Conservation (phyloP, 2,888 invertebrate species). For the Aphodius sticticus region DNA sequence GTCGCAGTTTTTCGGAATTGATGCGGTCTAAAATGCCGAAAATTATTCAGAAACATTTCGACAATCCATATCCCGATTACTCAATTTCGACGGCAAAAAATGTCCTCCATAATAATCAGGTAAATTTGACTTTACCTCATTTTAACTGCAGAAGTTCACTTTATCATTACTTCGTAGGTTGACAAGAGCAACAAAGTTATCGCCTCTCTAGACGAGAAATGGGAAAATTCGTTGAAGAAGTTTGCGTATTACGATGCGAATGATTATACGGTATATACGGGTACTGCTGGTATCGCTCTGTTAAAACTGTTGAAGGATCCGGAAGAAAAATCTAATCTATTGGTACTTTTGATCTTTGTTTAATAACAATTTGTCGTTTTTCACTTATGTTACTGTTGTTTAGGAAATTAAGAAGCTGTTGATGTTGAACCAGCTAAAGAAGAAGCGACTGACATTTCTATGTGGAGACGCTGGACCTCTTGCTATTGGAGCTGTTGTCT, state of each 20-base stretch:
- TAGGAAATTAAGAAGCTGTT: constrained; percentile 62
- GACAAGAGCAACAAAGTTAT: constrained; percentile 60
- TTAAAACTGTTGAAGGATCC: constrained; percentile 65
- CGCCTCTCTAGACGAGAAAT: constrained; percentile 57
- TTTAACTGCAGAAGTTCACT: constrained; percentile 5
- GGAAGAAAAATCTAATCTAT: constrained; percentile 48
- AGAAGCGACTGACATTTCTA: constrained; percentile 68
- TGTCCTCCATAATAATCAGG: constrained; percentile 56
- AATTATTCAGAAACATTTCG: constrained; percentile 52
- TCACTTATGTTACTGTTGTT: constrained; percentile 25
- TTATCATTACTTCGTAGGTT: constrained; percentile 55
- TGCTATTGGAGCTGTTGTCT: constrained; percentile 68
- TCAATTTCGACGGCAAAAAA: constrained; percentile 51
- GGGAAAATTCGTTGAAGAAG: constrained; percentile 57
- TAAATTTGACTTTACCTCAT: constrained; percentile 36
- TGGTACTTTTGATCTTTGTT: constrained; percentile 43
- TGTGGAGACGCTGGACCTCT: constrained; percentile 75
- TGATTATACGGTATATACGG: constrained; percentile 80
- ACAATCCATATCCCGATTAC: constrained; percentile 64
- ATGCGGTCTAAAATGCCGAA: constrained; percentile 30
- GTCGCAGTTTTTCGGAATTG: background rate
- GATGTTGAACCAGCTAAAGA: constrained; percentile 59
- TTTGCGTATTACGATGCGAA: constrained; percentile 59
- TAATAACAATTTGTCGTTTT: background rate
- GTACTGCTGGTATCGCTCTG: constrained; percentile 75